Percentiles rank a stretch among this genome's conserved stretches.
Conservation (phyloP, 2,797 vertebrate genomes). For the Propithecus deckenii region DNA sequence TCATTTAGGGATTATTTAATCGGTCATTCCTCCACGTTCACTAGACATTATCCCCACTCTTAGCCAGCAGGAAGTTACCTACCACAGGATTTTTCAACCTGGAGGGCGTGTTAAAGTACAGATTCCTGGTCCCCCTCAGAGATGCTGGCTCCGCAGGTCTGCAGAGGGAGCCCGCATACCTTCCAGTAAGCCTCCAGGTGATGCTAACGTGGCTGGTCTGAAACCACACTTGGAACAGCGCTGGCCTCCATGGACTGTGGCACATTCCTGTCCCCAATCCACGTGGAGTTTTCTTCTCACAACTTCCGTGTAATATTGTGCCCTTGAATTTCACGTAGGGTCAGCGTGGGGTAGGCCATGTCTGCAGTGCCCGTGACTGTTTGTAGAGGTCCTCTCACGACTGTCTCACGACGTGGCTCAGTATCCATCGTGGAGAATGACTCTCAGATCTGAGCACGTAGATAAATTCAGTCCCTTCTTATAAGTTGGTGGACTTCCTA, state of each 20-base stretch:
- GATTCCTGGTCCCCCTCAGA: not conserved
- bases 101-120: not conserved
- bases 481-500: not conserved
- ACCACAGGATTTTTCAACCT: not conserved
- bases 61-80: not conserved
- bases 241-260: not conserved
- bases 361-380: not conserved
- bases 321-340: not conserved
- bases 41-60: not conserved
- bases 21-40: not conserved
- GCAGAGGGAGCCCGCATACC: accelerated
- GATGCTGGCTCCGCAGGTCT: too few species aligned
- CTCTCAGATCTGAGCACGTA: not conserved
- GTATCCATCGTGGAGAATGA: not conserved
- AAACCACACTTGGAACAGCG: not conserved
- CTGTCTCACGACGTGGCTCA: not conserved
- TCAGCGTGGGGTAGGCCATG: too few species aligned
- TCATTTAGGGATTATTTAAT: not conserved
- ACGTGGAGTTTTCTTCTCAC: not conserved
- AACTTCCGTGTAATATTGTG: not conserved
- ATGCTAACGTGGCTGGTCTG: not conserved
- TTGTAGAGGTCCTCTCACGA: not conserved
- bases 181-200: not conserved
- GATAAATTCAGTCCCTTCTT: not conserved
- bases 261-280: not conserved